A percentile compares a stretch with the other conserved stretches of the same genome.
Evolutionary conservation across 2,797 vertebrate species (phyloP).

Genomic region (Danio kyathit): DNA sequence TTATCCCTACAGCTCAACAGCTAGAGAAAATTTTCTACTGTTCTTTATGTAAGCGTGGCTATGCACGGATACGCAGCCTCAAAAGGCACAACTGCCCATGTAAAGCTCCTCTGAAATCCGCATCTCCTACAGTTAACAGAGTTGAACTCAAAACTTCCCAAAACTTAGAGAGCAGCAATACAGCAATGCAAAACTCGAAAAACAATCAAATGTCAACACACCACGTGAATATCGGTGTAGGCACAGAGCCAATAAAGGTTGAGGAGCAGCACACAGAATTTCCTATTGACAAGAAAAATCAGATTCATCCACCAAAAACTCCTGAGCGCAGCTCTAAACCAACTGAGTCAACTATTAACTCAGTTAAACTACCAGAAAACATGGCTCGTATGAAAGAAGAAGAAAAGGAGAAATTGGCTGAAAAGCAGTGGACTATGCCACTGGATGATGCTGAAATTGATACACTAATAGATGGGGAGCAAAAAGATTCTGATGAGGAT

Average conservation of each 20-base stretch:
- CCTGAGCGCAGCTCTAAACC: conserved; percentile 61
- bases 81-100: conserved; percentile 80
- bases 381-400: conserved; percentile 33
- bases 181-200: conserved; percentile 41
- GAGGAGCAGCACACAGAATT: conserved; percentile 62
- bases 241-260: conserved; percentile 73
- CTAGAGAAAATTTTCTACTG: conserved; percentile 74
- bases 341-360: conserved; percentile 1
- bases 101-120: conserved; percentile 34
- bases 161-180: conserved; percentile 32
- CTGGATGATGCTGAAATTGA: conserved; percentile 77
- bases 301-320: conserved; percentile 55
- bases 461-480: conserved; percentile 60
- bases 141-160: background rate
- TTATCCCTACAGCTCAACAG: background rate
- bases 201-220: conserved; percentile 18
- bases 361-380: background rate
- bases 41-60: conserved; percentile 79
- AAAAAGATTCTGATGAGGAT: conserved; percentile 55
- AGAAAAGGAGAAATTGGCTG: conserved; percentile 47
- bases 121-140: background rate
- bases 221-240: conserved; percentile 65
- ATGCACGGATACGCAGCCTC: conserved; percentile 78
- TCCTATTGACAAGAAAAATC: conserved; percentile 28
- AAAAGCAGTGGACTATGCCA: conserved; percentile 79